A percentile compares a stretch with the other conserved stretches of the same genome.
Evolutionary conservation across 2,888 invertebrate genomes (phyloP).

Genomic region (Drosophila formosana): DNA sequence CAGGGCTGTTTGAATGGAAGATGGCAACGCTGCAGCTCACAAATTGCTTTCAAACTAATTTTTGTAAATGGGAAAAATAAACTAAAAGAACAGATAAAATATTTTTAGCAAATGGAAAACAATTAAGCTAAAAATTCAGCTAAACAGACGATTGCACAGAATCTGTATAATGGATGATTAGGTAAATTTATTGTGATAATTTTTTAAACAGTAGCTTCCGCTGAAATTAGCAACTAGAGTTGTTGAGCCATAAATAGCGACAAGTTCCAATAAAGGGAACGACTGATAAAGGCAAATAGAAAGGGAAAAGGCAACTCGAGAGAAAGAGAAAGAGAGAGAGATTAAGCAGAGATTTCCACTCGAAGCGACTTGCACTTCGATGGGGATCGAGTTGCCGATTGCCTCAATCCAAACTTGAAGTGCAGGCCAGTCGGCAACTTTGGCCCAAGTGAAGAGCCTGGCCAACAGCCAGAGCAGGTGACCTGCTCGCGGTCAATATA

Average conservation of each 20-base stretch:
- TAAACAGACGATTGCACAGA: no score
- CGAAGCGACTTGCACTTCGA: conserved; percentile 6
- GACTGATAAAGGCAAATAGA: not conserved
- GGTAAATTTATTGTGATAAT: no score
- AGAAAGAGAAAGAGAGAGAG: not conserved
- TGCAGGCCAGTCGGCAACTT: conserved; percentile 15
- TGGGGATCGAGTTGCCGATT: conserved; percentile 3
- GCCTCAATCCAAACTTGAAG: not conserved
- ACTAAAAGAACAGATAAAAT: no score
- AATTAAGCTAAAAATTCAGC: no score
- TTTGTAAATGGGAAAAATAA: no score
- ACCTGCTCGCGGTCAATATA: not conserved
- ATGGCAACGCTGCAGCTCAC: no score
- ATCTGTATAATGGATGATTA: no score
- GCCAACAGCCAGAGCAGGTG: conserved; percentile 10
- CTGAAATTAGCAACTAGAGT: not conserved
- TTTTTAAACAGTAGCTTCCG: not conserved
- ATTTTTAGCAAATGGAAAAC: no score
- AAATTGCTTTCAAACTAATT: not conserved
- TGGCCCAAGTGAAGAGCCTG: conserved; percentile 20
- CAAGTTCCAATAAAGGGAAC: not conserved
- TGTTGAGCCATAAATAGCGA: not conserved
- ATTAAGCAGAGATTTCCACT: conserved; percentile 4
- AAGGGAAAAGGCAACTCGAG: not conserved
- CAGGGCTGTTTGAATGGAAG: no score